These are phyloP conservation scores for Poeciliopsis turneri DNA, from an alignment of 2,797 vertebrate genomes.

Conservation along the genomic window DNA sequence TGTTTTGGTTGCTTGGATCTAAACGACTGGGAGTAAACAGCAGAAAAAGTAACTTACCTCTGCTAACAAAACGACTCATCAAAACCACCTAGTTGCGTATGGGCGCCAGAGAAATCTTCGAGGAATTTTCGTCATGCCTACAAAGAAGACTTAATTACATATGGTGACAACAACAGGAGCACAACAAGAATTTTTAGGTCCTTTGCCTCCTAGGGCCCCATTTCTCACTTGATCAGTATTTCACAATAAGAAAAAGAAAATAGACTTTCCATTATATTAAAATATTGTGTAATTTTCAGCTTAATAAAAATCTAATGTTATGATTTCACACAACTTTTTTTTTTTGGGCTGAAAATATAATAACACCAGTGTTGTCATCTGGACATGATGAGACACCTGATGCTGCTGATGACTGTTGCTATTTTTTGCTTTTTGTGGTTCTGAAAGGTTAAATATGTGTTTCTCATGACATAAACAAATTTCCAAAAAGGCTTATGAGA, in stretches of 20 bases:
- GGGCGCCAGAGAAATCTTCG: not conserved
- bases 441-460: not conserved
- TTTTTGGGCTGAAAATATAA: not conserved
- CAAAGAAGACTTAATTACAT: not conserved
- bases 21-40: constrained; percentile 2
- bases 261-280: not conserved
- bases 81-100: constrained; percentile 1
- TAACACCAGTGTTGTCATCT: not conserved
- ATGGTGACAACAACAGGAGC: not conserved
- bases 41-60: constrained; percentile 6
- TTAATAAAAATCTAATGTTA: not conserved
- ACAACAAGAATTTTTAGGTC: not conserved
- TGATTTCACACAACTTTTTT: not conserved
- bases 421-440: not conserved
- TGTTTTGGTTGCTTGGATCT: constrained; percentile 27
- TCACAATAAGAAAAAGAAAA: not conserved
- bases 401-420: not conserved
- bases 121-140: not conserved
- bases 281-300: not conserved
- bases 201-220: not conserved
- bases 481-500: not conserved
- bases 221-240: not conserved
- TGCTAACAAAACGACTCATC: constrained; percentile 21
- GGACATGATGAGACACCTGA: not conserved
- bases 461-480: not conserved